Conservation (phyloP, 2,888 invertebrate species). For the Tachystola acroxantha region DNA sequence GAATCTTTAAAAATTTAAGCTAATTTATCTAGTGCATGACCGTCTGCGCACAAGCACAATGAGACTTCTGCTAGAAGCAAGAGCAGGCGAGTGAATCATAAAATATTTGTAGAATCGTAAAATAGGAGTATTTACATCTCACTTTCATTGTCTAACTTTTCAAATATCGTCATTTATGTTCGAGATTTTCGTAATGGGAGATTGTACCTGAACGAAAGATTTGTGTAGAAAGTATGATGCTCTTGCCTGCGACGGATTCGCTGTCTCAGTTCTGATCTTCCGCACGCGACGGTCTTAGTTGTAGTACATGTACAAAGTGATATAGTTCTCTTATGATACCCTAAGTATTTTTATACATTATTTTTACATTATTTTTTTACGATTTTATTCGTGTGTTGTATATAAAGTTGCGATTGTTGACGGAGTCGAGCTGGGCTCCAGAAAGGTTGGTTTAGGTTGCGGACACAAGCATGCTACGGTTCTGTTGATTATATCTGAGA, state of each 20-base stretch:
- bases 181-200: no score
- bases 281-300: slow-evolving; percentile 53
- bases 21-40: slow-evolving; percentile 24
- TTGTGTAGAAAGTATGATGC: no score
- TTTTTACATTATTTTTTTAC: slow-evolving; percentile 75
- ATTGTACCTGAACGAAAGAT: no score
- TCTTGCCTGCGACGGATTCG: slow-evolving; percentile 10
- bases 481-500: slow-evolving; percentile 41
- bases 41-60: slow-evolving; percentile 39
- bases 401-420: slow-evolving; percentile 55
- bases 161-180: no score
- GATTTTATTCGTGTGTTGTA: slow-evolving; percentile 69
- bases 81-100: not conserved
- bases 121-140: no score
- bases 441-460: slow-evolving; percentile 55
- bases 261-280: slow-evolving; percentile 51
- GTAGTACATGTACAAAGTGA: slow-evolving; percentile 75
- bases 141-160: no score
- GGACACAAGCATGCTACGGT: slow-evolving; percentile 40
- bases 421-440: slow-evolving; percentile 29
- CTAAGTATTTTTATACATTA: slow-evolving; percentile 77
- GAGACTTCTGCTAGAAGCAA: slow-evolving; percentile 25
- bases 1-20: slow-evolving; percentile 55
- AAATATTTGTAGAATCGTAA: no score
- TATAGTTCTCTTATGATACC: slow-evolving; percentile 76